phyloP scores from a whole-genome alignment of 2,797 vertebrate species.

The Halcyon smyrnensis region DNA sequence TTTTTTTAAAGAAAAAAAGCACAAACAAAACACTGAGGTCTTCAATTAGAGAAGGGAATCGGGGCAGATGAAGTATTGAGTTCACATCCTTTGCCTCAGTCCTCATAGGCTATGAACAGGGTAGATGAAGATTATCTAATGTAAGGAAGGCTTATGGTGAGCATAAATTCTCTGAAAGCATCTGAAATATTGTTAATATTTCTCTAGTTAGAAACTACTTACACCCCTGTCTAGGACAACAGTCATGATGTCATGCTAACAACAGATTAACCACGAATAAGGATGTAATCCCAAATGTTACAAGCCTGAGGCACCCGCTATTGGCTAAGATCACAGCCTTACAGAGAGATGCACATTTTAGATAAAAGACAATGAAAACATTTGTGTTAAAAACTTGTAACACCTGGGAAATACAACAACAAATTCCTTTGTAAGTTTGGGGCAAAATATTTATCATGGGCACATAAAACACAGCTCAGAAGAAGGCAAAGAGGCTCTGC shows the following conservation, averaged over 20 bases:
- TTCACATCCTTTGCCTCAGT: neutral
- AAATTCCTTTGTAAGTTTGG: neutral
- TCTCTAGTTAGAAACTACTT: neutral
- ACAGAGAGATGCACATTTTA: neutral
- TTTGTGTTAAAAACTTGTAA: neutral
- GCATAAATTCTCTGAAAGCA: neutral
- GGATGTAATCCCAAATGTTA: neutral
- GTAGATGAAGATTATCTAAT: neutral
- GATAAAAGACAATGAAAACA: neutral
- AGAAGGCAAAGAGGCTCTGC: neutral
- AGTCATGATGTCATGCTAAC: neutral
- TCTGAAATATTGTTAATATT: neutral
- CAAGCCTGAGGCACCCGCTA: neutral
- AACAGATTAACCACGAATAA: neutral
- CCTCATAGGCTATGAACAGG: rapidly evolving
- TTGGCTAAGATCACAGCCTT: neutral
- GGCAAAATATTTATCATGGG: neutral
- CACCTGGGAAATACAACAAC: neutral
- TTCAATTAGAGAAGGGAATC: neutral
- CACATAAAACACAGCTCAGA: neutral
- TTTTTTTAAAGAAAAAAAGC: no score
- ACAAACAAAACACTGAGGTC: neutral
- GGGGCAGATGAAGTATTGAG: neutral
- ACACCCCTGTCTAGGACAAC: neutral
- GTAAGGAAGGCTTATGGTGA: neutral